These are phyloP conservation scores for Hyla sarda DNA, from an alignment of 2,113 vertebrate species.

Conservation along the genomic window DNA sequence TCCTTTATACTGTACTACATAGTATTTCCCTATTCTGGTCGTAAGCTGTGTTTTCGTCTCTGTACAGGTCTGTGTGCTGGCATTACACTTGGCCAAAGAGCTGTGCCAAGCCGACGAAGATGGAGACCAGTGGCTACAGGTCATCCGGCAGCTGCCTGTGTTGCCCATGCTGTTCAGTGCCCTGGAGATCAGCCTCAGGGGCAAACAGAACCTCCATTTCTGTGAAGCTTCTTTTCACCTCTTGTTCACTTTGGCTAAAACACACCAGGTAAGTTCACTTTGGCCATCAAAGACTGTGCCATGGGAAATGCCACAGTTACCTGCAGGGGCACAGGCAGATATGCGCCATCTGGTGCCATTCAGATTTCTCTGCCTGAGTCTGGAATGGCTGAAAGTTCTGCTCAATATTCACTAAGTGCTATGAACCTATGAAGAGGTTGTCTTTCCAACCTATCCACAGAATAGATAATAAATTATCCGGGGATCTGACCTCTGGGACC, in stretches of 20 bases:
- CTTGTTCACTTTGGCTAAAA: constrained; percentile 91
- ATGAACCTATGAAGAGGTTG: too few species aligned
- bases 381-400: not conserved
- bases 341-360: not conserved
- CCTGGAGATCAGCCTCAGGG: constrained; percentile 89
- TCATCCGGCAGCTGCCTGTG: constrained; percentile 87
- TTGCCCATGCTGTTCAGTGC: constrained; percentile 88
- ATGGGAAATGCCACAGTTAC: not conserved
- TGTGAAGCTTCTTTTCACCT: constrained; percentile 91
- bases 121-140: constrained; percentile 89
- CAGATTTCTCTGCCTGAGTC: not conserved
- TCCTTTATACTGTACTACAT: too few species aligned
- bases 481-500: too few species aligned
- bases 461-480: too few species aligned
- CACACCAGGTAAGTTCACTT: constrained; percentile 83
- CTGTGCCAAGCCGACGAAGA: constrained; percentile 90
- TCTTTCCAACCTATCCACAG: too few species aligned
- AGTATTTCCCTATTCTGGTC: not conserved
- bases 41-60: not conserved
- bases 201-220: constrained; percentile 95
- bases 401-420: not conserved
- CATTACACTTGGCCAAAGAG: constrained; percentile 93
- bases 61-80: constrained; percentile 91
- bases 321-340: not conserved
- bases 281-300: not conserved